These are phyloP conservation scores for Saguinus imperator DNA, from an alignment of 2,113 vertebrate genomes.

Conservation along the genomic window DNA sequence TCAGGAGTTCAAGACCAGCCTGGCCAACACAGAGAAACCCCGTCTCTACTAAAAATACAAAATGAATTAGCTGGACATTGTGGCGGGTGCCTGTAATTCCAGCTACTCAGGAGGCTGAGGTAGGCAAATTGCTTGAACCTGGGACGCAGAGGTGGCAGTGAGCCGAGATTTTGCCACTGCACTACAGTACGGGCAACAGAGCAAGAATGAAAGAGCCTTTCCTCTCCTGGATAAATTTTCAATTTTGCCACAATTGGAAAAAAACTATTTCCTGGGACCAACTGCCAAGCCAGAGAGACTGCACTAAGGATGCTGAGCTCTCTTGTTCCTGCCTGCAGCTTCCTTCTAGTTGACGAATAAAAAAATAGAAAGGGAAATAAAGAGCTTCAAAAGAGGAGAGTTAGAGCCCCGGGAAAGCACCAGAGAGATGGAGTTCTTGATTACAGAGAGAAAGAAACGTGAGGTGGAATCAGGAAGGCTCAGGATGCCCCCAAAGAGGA, in stretches of 20 bases:
- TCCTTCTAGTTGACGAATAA: background rate
- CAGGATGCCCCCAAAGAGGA: background rate
- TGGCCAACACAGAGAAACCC: no score
- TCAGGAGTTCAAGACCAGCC: no score
- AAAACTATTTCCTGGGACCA: background rate
- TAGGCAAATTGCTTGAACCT: no score
- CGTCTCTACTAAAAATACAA: no score
- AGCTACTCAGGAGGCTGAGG: no score
- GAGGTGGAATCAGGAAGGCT: background rate
- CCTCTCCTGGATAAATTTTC: background rate
- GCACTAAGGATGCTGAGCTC: background rate
- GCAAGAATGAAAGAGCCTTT: no score
- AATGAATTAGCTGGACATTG: no score
- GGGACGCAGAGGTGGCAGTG: no score
- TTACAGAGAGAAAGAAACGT: background rate
- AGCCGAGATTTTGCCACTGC: no score
- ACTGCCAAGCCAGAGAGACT: background rate
- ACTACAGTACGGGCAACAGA: no score
- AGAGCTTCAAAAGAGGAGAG: background rate
- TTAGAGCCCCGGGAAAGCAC: background rate
- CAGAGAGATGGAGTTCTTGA: background rate
- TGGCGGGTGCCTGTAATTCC: no score
- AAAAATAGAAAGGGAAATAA: background rate
- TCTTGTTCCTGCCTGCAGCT: background rate
- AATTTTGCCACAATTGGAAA: accelerated